Evolutionary conservation across 2,797 vertebrate species (phyloP).

Genomic region (Hapalemur alaotrensis): DNA sequence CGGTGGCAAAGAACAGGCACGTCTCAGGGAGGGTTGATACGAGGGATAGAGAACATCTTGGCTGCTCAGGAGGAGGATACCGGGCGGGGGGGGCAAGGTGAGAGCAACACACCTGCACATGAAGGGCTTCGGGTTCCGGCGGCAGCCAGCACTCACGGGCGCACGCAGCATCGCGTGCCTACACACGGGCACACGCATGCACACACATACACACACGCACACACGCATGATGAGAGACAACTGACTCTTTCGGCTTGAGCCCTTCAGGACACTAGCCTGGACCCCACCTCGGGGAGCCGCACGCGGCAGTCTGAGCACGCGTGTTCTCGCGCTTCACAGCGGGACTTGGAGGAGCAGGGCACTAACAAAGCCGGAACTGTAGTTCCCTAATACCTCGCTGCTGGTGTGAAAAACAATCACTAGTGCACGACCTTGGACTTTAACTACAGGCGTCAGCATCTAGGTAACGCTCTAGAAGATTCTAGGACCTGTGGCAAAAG

Average conservation of each 20-base stretch:
- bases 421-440: rapidly evolving
- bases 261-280: no score
- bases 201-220: no score
- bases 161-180: rapidly evolving
- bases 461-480: rapidly evolving
- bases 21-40: not conserved
- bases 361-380: rapidly evolving
- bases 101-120: rapidly evolving
- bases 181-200: rapidly evolving
- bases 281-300: rapidly evolving
- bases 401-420: rapidly evolving
- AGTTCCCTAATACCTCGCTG: rapidly evolving
- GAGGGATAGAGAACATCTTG: not conserved
- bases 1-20: not conserved
- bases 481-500: rapidly evolving
- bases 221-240: rapidly evolving
- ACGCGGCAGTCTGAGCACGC: rapidly evolving
- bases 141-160: not conserved
- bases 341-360: rapidly evolving
- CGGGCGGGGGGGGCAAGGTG: not conserved
- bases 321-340: rapidly evolving
- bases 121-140: rapidly evolving
- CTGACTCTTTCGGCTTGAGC: rapidly evolving
- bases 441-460: rapidly evolving
- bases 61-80: not conserved